Percentiles rank a stretch among this genome's conserved stretches.
These are phyloP conservation scores for Bombus waltoni DNA, from an alignment of 1,140 invertebrate genomes.

Conservation along the genomic window DNA sequence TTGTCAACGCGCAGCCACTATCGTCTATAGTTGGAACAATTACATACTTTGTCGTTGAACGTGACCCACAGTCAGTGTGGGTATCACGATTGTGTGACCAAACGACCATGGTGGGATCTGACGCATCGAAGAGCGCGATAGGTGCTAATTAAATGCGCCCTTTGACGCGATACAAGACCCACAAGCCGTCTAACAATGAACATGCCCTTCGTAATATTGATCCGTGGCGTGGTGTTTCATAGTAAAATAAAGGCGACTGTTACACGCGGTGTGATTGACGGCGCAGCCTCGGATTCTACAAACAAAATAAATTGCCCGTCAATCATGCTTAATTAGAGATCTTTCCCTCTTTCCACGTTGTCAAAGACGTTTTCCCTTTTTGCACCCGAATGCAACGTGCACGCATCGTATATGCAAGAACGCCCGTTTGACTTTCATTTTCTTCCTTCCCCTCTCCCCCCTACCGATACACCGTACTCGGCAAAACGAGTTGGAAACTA, in stretches of 20 bases:
- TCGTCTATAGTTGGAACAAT: background rate
- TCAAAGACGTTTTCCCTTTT: background rate
- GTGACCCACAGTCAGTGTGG: conserved; percentile 18
- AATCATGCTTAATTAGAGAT: background rate
- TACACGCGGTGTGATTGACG: background rate
- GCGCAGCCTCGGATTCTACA: background rate
- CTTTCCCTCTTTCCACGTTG: background rate
- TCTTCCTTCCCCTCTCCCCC: background rate
- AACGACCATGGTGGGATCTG: conserved; percentile 46
- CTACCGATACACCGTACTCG: background rate
- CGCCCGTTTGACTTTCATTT: background rate
- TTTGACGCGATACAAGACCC: conserved; percentile 66
- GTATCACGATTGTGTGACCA: conserved; percentile 43
- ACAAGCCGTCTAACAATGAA: conserved; percentile 45
- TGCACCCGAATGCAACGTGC: background rate
- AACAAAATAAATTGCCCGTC: conserved; percentile 11
- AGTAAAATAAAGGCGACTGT: conserved; percentile 15
- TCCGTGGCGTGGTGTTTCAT: conserved; percentile 27
- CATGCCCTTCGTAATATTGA: conserved; percentile 60
- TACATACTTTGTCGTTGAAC: conserved; percentile 24
- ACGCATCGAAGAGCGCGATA: conserved; percentile 59
- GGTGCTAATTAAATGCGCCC: conserved; percentile 73
- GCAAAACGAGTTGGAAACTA: background rate
- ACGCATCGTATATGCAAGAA: too few relatives aligned
- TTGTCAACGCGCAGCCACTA: too few relatives aligned